Percentiles rank a stretch among this genome's conserved stretches.
Conservation (phyloP, 2,888 invertebrate species). For the Metalampra italica region DNA sequence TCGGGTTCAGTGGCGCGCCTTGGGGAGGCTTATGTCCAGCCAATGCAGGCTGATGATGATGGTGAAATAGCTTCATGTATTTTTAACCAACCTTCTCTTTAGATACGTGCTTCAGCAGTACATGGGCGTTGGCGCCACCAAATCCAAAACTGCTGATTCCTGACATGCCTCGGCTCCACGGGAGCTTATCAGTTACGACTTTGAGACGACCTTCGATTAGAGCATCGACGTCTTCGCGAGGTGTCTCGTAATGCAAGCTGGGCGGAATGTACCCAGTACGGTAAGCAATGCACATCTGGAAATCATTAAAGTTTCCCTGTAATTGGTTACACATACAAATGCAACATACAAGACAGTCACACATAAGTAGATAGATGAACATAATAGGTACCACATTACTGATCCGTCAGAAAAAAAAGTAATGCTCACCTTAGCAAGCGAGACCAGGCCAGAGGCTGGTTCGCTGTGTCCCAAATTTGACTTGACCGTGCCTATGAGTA, state of each 20-base stretch:
- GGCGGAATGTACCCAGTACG: constrained; percentile 87
- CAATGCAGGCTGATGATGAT: no score
- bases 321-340: no score
- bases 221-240: constrained; percentile 80
- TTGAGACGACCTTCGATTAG: constrained; percentile 80
- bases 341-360: no score
- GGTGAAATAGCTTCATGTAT: neutral
- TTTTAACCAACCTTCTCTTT: constrained; percentile 71
- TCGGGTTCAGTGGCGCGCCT: no score
- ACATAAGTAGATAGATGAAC: no score
- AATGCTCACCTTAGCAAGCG: constrained; percentile 84
- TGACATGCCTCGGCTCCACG: constrained; percentile 83
- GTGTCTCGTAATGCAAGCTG: constrained; percentile 87
- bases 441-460: constrained; percentile 89
- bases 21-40: no score
- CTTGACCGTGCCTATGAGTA: constrained; percentile 93
- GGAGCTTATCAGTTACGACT: constrained; percentile 83
- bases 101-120: constrained; percentile 79
- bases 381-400: no score
- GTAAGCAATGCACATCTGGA: constrained; percentile 84
- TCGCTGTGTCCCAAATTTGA: constrained; percentile 97
- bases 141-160: constrained; percentile 96
- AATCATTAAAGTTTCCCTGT: constrained; percentile 19
- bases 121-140: constrained; percentile 92
- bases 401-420: no score